Evolutionary conservation across 2,113 vertebrate species (phyloP), one percentile per base, ranked within the genome.

Genomic region (Hypomesus transpacificus): DNA sequence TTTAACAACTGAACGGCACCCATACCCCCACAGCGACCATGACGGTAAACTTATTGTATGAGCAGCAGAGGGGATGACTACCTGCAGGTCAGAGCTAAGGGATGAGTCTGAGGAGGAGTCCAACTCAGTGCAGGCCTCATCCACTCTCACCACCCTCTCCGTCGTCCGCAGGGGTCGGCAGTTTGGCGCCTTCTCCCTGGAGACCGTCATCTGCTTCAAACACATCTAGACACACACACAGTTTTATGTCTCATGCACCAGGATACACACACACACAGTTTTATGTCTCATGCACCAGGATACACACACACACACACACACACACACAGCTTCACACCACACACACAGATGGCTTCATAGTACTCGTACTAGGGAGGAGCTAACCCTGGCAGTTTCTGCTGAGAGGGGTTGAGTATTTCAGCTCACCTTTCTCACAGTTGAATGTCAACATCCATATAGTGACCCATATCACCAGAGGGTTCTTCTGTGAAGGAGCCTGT

Each of bases 81-180:
- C 94, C 93, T 95, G 91, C 0, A 95, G 89, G 69, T 94, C 93
- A 0, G 88, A 94, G 84, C 81, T 92, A 80, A 89, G 34, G 4
- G 81, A 63, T 0, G 85, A 88, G 31, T 91, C 90, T 0, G 85
- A 90, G 4, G 81, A 63, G 0, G 85, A 88, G 31, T 91, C 90
- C 0, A 84, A 90, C 34, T 87, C 80, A 31, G 89, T 91, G 58
- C 75, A 86, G 24, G 85, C 80, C 69, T 90, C 65, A 1, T 84
- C 77, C 3, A 87, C 79, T 22, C 31, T 68, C 76, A 89, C 87
- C 63, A 87, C 78, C 14, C 56, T 84, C 5, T 88, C 57, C 0
- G 52, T 75, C 21, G 70, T 71, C 53, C 34, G 70, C 51, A 5
- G 79, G 4, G 67, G 21, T 50, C 1, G 0, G 75, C 72, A 77